Conservation (phyloP, 2,113 vertebrate species). For the Dasyprocta punctata region DNA sequence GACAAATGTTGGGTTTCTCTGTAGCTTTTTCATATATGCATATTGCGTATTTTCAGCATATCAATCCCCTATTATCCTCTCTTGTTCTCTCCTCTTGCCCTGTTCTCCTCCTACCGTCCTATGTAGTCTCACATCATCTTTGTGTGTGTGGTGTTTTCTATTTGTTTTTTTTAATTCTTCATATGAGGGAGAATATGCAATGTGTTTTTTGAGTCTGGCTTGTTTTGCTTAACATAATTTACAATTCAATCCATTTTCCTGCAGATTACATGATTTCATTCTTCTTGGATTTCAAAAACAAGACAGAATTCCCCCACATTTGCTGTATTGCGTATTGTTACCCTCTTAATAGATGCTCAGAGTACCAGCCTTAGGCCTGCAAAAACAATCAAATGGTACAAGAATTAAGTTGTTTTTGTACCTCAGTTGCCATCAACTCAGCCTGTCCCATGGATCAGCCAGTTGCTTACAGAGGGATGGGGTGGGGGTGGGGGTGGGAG, state of each 20-base stretch:
- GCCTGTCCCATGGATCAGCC: too few species aligned
- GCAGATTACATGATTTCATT: not conserved
- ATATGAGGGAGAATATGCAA: not conserved
- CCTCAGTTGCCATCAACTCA: too few species aligned
- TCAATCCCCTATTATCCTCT: not conserved
- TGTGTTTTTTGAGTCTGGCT: not conserved
- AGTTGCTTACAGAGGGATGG: too few species aligned
- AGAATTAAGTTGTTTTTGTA: too few species aligned
- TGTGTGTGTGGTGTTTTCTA: not conserved
- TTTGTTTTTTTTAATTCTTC: not conserved
- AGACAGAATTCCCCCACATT: too few species aligned
- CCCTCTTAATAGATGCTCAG: too few species aligned
- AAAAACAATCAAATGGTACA: too few species aligned
- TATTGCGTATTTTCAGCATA: too few species aligned
- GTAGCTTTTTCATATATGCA: not conserved
- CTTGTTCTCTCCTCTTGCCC: not conserved
- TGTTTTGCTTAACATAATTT: not conserved
- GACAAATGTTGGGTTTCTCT: not conserved
- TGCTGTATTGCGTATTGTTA: too few species aligned
- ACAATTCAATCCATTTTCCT: not conserved
- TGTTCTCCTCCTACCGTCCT: not conserved
- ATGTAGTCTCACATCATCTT: not conserved
- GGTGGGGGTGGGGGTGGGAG: too few species aligned
- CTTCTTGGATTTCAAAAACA: not conserved
- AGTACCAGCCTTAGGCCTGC: too few species aligned